Evolutionary conservation across 2,797 vertebrate genomes (phyloP).

Genomic region (Tolypeutes matacus): DNA sequence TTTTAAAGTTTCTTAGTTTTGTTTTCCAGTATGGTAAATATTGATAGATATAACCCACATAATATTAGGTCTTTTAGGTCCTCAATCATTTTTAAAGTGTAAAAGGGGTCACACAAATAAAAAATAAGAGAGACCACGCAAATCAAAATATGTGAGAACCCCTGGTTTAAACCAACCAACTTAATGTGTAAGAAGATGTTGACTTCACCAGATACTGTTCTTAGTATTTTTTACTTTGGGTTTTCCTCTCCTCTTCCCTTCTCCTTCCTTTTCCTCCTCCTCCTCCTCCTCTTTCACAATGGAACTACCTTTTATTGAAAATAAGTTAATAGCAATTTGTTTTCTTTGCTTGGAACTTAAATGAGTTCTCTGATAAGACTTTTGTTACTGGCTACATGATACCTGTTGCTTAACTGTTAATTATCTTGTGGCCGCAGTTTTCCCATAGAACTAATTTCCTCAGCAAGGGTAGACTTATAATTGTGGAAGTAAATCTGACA

Average conservation of each 20-base stretch:
- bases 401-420: constrained; percentile 57
- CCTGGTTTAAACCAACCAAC: constrained; percentile 20
- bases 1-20: not conserved
- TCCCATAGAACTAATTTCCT: constrained; percentile 16
- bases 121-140: not conserved
- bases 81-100: not conserved
- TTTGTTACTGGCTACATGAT: constrained; percentile 66
- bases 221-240: constrained; percentile 57
- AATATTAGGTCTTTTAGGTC: not conserved
- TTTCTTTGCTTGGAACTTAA: constrained; percentile 56
- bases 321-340: constrained; percentile 13
- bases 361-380: constrained; percentile 67
- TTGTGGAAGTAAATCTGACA: constrained; percentile 59
- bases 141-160: constrained; percentile 30
- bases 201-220: constrained; percentile 23
- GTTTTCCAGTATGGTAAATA: constrained; percentile 34
- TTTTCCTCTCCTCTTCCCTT: not conserved
- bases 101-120: not conserved
- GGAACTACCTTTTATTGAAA: not conserved
- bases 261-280: not conserved
- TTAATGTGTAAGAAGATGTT: constrained; percentile 16
- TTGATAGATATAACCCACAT: not conserved
- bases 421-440: constrained; percentile 60
- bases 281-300: not conserved
- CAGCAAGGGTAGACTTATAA: constrained; percentile 12